Base-by-base conservation (phyloP, 2,113 vertebrate species). In the Marmota monax region DNA sequence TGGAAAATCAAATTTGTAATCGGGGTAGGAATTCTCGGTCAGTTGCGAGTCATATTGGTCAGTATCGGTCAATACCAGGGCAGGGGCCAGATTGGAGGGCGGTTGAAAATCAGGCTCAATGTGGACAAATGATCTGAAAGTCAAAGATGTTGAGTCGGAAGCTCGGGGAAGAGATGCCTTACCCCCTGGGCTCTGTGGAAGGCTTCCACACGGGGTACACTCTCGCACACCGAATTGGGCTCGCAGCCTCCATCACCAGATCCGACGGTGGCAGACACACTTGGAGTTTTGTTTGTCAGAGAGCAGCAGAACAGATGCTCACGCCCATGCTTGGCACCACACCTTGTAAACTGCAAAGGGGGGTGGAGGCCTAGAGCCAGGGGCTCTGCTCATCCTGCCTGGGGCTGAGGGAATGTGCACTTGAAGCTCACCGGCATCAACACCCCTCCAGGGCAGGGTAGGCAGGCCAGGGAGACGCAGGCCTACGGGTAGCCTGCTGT, bases 371-470 rank as follows among this genome's bases (percentile, higher is more conserved):
- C 27, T 1, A 13, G 1, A 25, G 51, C 29, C 58, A 45, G 61
- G 58, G 2, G 23, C 56, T 14, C 3, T 7, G 4, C 12, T 34
- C 7, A 23, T 6, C 48, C 20, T n/a, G 17, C n/a, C 53, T 23
- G 10, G 18, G 1, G 51, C 1, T 7, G 25, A 5, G 18, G 1
- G 2, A 48, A 58, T 0, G 29, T 34, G 11, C 6, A 3, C 8
- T 7, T 80, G 2, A 7, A 53, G 2, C 37, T 7, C 3, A 9
- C 0, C 16, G 0, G 2, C 14, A 7, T 51, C 16, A 32, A 2
- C 2, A 29, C 1, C 0, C 5, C 29, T 0, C 0, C 0, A 14
- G n/a, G 18, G 22, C 32, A 18, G 5, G 1, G 7, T 7, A 34
- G 8, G 25, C 1, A 32, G 0, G 2, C 25, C 34, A 34, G 11